Percentiles rank a stretch among this genome's conserved stretches.
Evolutionary conservation across 2,113 vertebrate species (phyloP).

Genomic region (Myocastor coypus): DNA sequence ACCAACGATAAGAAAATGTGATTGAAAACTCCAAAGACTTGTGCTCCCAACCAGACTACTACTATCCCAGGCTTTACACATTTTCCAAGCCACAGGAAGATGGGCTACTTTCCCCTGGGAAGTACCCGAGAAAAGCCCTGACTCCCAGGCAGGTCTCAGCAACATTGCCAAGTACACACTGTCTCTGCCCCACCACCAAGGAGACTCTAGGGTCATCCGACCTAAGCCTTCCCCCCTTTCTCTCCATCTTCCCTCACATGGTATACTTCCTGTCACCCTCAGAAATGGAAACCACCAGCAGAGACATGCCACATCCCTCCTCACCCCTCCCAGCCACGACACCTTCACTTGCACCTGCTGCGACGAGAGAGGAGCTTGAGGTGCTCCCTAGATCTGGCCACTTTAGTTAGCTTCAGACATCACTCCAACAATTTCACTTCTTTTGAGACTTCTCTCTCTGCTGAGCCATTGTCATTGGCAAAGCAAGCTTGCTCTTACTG

Average conservation of each 20-base stretch:
- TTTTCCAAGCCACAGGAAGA: background rate
- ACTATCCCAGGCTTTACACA: background rate
- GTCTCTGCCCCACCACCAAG: background rate
- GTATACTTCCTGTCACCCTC: background rate
- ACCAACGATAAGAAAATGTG: background rate
- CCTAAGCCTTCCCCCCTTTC: background rate
- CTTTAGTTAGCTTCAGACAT: background rate
- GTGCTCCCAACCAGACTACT: background rate
- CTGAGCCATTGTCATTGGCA: background rate
- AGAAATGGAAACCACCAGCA: background rate
- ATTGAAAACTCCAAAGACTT: background rate
- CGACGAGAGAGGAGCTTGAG: background rate
- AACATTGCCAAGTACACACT: fast-evolving
- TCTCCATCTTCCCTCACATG: background rate
- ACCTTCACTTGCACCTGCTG: background rate
- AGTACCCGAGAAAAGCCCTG: background rate
- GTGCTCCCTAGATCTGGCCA: no score
- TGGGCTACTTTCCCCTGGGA: background rate
- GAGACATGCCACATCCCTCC: background rate
- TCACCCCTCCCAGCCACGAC: background rate
- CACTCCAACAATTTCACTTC: background rate
- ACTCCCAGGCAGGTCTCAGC: background rate
- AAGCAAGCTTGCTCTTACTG: background rate
- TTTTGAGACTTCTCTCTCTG: background rate
- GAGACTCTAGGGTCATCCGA: background rate